Evolutionary conservation across 37 sponge, comb jelly and placozoan species (phyloP), one percentile per base, ranked within the genome.

Genomic region (Tethya wilhelma): DNA sequence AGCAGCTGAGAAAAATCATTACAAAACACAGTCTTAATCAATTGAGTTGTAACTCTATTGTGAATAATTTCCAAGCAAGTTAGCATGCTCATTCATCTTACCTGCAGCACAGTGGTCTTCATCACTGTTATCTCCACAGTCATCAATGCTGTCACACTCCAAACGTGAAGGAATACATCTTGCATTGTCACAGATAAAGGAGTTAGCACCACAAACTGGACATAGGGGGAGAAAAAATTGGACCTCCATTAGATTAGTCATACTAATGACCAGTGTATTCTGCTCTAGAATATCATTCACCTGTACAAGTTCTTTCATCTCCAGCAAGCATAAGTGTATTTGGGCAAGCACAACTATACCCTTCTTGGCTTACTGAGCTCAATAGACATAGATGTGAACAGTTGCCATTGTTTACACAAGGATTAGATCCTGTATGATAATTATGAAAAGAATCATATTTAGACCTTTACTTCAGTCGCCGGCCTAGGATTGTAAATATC

Each of bases 251-350:
- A 23, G 39, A 17, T 19, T 84, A 84, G 41, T 89, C 89, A 79
- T 83, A n/a, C n/a, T n/a, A n/a, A n/a, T n/a, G n/a, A n/a, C n/a
- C 80, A 86, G 38, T 79, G 77, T 25, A 42, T 60, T 74, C 80
- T 49, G 75, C 30, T 79, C 79, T 59, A 79, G 28, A 1, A 12
- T 2, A 11, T 72, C 67, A 23, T 75, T 1, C 34, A 67, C 67
- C 17, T 67, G 67, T 36, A 67, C 67, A 67, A 19, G 67, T 67
- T 67, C 67, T 67, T 33, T 38, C 32, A 31, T 67, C 67, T 67
- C 67, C 67, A 67, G 67, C 67, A 4, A 67, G 67, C 29, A 67
- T 36, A 25, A 67, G 25, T 36, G 38, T 38, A 67, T 67, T 38
- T 37, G 67, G 67, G 34, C 67, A 67, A 8, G 29, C 19, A 67